Percentiles rank a stretch among this genome's conserved stretches.
These are phyloP conservation scores for Accipiter virgatus DNA, from an alignment of 2,113 vertebrate genomes.

Conservation along the genomic window DNA sequence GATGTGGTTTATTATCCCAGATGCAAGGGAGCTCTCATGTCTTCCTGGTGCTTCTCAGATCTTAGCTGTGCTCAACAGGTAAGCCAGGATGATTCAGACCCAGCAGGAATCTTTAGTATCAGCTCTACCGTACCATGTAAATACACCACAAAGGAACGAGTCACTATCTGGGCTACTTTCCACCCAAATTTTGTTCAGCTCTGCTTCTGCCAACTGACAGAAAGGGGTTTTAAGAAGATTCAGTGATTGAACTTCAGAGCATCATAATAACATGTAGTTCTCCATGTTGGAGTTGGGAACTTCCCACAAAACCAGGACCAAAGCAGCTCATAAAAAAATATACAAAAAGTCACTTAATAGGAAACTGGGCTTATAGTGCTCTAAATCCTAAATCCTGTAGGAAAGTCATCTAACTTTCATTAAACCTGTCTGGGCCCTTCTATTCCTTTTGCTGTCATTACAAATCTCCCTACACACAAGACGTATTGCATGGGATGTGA, in stretches of 20 bases:
- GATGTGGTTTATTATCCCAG: background rate
- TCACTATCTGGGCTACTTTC: background rate
- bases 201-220: background rate
- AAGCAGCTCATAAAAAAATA: background rate
- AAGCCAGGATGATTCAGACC: background rate
- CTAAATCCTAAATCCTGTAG: background rate
- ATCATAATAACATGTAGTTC: background rate
- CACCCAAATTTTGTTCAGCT: background rate
- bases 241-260: background rate
- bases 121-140: background rate
- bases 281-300: background rate
- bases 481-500: background rate
- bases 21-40: background rate
- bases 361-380: background rate
- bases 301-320: background rate
- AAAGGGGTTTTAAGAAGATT: accelerated
- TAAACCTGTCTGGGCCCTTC: background rate
- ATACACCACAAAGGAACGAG: background rate
- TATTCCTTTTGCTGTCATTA: background rate
- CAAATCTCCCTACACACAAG: background rate
- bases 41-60: background rate
- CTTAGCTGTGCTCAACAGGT: background rate
- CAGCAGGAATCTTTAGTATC: background rate
- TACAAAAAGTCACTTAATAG: background rate
- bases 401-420: background rate